These are phyloP conservation scores for Aix galericulata DNA, from an alignment of 2,113 vertebrate genomes.

Conservation along the genomic window DNA sequence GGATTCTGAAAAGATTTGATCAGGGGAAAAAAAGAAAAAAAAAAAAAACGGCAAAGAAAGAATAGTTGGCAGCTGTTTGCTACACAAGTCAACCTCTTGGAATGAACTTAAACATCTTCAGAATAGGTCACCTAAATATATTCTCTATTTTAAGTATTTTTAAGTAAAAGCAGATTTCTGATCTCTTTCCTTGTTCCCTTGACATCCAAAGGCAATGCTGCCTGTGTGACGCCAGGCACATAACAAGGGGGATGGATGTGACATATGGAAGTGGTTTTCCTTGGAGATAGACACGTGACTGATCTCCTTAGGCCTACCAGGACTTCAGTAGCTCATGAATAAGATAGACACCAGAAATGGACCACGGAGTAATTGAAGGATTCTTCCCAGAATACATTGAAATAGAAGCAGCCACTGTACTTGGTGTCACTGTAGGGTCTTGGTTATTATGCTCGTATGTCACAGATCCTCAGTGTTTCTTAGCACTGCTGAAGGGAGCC, in stretches of 20 bases:
- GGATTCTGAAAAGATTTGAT: not conserved
- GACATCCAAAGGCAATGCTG: not conserved
- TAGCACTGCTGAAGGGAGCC: not conserved
- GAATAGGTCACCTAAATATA: slow-evolving; percentile 35
- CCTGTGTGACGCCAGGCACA: slow-evolving; percentile 32
- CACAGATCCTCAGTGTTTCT: not conserved
- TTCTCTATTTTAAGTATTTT: slow-evolving; percentile 41
- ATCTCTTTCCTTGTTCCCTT: slow-evolving; percentile 11
- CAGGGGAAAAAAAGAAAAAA: not conserved
- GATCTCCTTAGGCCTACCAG: not conserved
- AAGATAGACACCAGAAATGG: not conserved
- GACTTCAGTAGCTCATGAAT: slow-evolving; percentile 7
- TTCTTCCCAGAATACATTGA: not conserved
- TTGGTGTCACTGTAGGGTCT: not conserved
- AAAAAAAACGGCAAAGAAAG: not conserved
- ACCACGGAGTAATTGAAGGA: not conserved
- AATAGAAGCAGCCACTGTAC: too few relatives aligned
- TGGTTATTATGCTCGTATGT: not conserved
- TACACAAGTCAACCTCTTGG: not conserved
- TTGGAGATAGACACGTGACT: not conserved
- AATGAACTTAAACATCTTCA: slow-evolving; percentile 34
- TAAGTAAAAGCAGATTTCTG: slow-evolving; percentile 66
- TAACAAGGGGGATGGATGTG: not conserved
- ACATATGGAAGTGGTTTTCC: slow-evolving; percentile 40
- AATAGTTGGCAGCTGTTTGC: slow-evolving; percentile 13